A percentile compares a stretch with the other conserved stretches of the same genome.
These are phyloP conservation scores for Carpatolechia fugitivella DNA, from an alignment of 2,888 invertebrate genomes.

Conservation along the genomic window DNA sequence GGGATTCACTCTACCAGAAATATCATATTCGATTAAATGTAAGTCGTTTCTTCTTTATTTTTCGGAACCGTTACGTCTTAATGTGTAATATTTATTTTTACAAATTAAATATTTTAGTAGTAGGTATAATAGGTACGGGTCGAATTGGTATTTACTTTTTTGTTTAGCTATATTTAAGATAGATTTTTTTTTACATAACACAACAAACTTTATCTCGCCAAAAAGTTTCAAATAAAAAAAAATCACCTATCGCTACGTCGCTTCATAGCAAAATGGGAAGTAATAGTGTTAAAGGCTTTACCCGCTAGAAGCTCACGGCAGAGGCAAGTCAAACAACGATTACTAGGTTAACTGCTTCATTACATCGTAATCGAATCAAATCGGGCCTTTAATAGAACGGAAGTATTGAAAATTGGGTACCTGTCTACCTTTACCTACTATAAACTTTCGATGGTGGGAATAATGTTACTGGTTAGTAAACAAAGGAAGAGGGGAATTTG, in stretches of 20 bases:
- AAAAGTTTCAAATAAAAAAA: no score
- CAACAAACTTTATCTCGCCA: no score
- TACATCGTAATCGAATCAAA: neutral
- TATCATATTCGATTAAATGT: conserved; percentile 28
- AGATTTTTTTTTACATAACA: neutral
- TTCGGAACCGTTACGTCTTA: neutral
- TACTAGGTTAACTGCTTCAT: conserved; percentile 3
- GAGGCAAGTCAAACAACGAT: conserved; percentile 5
- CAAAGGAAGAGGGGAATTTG: no score
- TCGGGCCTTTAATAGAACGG: neutral
- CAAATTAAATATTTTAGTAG: no score
- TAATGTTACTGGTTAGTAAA: no score
- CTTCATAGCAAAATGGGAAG: no score
- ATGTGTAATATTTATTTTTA: no score
- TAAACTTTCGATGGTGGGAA: no score
- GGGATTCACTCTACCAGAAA: conserved; percentile 22
- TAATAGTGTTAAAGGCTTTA: neutral
- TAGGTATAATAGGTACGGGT: no score
- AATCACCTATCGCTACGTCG: no score
- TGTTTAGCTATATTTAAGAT: no score
- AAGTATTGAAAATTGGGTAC: neutral
- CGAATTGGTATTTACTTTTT: no score
- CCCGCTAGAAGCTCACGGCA: neutral
- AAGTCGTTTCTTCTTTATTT: neutral
- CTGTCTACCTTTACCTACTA: neutral